Conservation (phyloP, 2,113 vertebrate species). For the Columba janthina region DNA sequence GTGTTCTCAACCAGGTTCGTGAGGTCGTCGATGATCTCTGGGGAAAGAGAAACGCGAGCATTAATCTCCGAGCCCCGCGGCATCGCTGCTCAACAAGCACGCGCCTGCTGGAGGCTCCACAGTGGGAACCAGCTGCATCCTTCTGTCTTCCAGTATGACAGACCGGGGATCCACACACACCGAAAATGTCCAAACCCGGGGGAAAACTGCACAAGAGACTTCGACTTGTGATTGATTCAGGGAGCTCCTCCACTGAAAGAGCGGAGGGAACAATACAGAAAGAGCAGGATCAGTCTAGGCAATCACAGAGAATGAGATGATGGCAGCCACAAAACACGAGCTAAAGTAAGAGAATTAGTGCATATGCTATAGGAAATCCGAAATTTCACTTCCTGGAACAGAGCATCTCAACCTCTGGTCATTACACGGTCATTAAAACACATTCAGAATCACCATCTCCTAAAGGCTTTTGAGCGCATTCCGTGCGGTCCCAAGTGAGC, state of each 20-base stretch:
- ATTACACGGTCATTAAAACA: neutral
- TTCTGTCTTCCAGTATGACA: neutral
- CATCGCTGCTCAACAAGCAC: neutral
- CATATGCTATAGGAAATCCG: neutral
- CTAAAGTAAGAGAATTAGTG: neutral
- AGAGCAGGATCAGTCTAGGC: neutral
- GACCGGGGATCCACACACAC: fast-evolving
- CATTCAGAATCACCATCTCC: neutral
- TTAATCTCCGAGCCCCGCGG: neutral
- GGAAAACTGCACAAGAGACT: fast-evolving
- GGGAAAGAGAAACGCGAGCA: neutral
- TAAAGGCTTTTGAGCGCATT: neutral
- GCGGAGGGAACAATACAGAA: neutral
- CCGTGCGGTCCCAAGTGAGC: fast-evolving
- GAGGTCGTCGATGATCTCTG: slow-evolving; percentile 97
- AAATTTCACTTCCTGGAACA: neutral
- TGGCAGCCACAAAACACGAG: neutral
- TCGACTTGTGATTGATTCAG: fast-evolving
- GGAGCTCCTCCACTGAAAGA: neutral
- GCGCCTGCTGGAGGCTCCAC: neutral
- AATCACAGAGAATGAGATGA: neutral
- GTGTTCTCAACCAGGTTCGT: slow-evolving; percentile 93
- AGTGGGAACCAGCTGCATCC: neutral
- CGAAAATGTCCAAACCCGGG: neutral
- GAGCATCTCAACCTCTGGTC: neutral